These are phyloP conservation scores for Todus mexicanus DNA, from an alignment of 2,797 vertebrate genomes.

Conservation along the genomic window DNA sequence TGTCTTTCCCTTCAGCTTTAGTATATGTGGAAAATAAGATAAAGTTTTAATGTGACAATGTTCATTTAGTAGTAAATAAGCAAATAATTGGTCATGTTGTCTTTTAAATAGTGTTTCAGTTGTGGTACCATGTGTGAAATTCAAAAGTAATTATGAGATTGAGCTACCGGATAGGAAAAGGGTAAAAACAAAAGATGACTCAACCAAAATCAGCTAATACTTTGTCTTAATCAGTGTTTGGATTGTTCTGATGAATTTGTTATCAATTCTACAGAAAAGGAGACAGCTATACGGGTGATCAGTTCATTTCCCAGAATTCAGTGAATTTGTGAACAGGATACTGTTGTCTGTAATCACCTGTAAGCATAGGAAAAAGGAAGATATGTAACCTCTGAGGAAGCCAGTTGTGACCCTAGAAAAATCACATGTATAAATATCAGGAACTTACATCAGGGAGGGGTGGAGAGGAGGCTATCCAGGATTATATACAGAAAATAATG, in stretches of 20 bases:
- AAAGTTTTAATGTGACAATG: neutral
- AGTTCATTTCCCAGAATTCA: neutral
- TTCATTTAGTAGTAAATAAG: constrained; percentile 39
- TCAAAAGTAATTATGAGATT: constrained; percentile 18
- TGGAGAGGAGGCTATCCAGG: neutral
- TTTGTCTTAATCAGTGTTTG: constrained; percentile 24
- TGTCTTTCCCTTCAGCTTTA: constrained; percentile 7
- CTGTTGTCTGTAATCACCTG: neutral
- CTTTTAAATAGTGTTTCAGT: constrained; percentile 34
- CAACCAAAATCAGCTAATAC: constrained; percentile 9
- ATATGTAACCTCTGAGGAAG: neutral
- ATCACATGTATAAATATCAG: neutral
- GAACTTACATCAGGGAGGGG: neutral
- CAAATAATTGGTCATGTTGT: constrained; percentile 38
- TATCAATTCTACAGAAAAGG: neutral
- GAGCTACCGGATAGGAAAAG: constrained; percentile 2
- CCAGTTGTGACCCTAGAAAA: neutral
- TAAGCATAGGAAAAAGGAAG: neutral
- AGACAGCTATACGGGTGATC: neutral
- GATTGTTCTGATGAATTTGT: constrained; percentile 30
- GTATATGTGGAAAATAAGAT: constrained; percentile 2
- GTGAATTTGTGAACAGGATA: neutral
- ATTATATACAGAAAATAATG: neutral
- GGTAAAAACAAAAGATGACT: constrained; percentile 30
- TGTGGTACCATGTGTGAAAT: constrained; percentile 15